Evolutionary conservation across 2,797 vertebrate genomes (phyloP), one percentile per base, ranked within the genome.

Genomic region (Sebastes umbrosus): DNA sequence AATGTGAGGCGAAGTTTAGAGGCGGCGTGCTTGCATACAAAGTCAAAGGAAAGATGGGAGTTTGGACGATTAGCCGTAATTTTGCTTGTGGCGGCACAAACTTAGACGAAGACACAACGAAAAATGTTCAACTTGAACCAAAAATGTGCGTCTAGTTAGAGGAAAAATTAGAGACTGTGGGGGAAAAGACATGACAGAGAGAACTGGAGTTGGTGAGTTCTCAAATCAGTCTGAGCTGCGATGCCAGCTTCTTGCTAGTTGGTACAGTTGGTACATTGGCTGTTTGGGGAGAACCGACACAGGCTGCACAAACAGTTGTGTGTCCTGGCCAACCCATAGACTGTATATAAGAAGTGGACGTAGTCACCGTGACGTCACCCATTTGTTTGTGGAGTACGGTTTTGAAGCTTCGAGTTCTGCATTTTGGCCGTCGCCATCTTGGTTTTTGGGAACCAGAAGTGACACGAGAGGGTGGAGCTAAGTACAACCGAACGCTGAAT

Each of bases 351-450:
- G 6, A 16, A 16, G 39, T 16, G 14, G 14, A 43, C 6, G 39
- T 0, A 43, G 39, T 16, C 39, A 43, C 39, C 36, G 13, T 43
- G 14, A 43, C 39, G 6, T 43, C 39, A 43, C 39, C 13, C 0
- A 16, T 43, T 43, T 3, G 14, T 43, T 43, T 43, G 14, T 16
- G 14, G 5, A 43, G 0, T 43, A 6, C 0, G 6, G 43, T 46
- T 46, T 18, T 43, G 39, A 43, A 43, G 39, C 39, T 0, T 43
- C 39, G 6, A 46, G 43, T 18, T 18, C 43, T 0, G 43, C 6
- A 46, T 46, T 46, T 46, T 46, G 43, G 14, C 43, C 3, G 43
- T 0, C 1, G 0, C 16, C 16, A 46, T 46, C 43, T 46, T 46
- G 43, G 0, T 46, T 46, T 46, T 46, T 46, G 1, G 43, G 14